Percentiles rank a stretch among this genome's conserved stretches.
These are phyloP conservation scores for Drosophila navojoa DNA, from an alignment of 1,140 invertebrate species.

Conservation along the genomic window DNA sequence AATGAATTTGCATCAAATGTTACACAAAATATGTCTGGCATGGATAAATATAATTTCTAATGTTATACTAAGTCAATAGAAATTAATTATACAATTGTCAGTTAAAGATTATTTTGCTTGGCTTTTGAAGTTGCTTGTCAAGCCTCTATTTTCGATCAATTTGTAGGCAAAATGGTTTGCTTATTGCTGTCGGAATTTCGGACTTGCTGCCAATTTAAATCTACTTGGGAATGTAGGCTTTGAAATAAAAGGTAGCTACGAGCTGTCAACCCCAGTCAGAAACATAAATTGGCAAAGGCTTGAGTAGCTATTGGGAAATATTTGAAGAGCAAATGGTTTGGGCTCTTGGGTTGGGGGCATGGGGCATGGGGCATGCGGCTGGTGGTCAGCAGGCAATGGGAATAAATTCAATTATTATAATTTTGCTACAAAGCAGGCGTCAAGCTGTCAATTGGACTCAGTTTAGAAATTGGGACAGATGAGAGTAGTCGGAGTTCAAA, in stretches of 20 bases:
- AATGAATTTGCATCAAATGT: too few relatives aligned
- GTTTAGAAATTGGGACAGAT: neutral
- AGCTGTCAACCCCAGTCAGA: constrained; percentile 10
- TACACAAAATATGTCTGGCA: too few relatives aligned
- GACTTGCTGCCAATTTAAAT: neutral
- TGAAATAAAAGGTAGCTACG: neutral
- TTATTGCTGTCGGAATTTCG: too few relatives aligned
- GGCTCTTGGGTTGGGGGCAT: too few relatives aligned
- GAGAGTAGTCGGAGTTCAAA: constrained; percentile 14
- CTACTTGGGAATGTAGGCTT: neutral
- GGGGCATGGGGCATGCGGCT: too few relatives aligned
- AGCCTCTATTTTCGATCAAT: too few relatives aligned
- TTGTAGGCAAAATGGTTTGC: too few relatives aligned
- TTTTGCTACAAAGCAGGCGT: neutral
- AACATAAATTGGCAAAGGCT: constrained; percentile 8
- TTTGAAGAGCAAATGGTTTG: neutral
- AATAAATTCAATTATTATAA: neutral
- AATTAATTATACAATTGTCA: too few relatives aligned
- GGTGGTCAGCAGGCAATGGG: neutral
- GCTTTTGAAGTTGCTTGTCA: too few relatives aligned
- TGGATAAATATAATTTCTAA: too few relatives aligned
- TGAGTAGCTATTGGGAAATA: constrained; percentile 5
- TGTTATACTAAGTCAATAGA: too few relatives aligned
- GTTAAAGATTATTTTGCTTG: too few relatives aligned
- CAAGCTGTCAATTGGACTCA: neutral